Evolutionary conservation across 2,797 vertebrate genomes (phyloP), one percentile per base, ranked within the genome.

Genomic region (Halcyon leucocephala): DNA sequence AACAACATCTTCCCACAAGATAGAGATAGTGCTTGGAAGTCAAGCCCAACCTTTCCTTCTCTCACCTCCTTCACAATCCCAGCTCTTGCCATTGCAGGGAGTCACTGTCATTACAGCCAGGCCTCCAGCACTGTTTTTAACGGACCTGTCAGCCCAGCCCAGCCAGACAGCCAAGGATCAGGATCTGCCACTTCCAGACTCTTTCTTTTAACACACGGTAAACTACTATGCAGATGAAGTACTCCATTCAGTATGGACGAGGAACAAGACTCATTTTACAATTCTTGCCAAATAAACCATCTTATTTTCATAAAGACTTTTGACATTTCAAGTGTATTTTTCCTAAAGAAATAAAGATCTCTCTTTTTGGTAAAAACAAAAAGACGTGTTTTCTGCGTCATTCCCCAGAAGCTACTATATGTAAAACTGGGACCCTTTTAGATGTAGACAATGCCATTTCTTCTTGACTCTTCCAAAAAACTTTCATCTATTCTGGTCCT

Each of bases 401-500:
- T 87, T 85, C 82, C 90, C 74, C 77, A 88, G 61, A 96, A 97
- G 82, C 80, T 44, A 92, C 93, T 95, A 81, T 97, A 94, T 97
- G 95, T 76, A 97, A 97, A 97, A 95, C 20, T 61, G 60, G 92
- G 79, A 92, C 93, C 90, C 64, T 95, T 97, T 97, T 74, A 87
- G 33, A 41, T n/a, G 31, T 29, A 91, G 92, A 98, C 96, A 98
- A 98, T 96, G 90, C 96, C 87, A 60, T 96, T 98, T 97, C 97
- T 97, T 96, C 95, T 92, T 33, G 90, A 94, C 92, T 91, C 82
- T 96, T 93, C 97, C 90, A 87, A 95, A 95, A 97, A 96, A 97
- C 97, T 98, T 98, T 98, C 97, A 98, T 98, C 98, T 98, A 98
- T 98, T 98, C 97, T 98, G 91, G 90, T 83, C 76, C 13, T 97